phyloP scores from a whole-genome alignment of 2,888 invertebrate genomes.

The Pseudococcus longispinus region DNA sequence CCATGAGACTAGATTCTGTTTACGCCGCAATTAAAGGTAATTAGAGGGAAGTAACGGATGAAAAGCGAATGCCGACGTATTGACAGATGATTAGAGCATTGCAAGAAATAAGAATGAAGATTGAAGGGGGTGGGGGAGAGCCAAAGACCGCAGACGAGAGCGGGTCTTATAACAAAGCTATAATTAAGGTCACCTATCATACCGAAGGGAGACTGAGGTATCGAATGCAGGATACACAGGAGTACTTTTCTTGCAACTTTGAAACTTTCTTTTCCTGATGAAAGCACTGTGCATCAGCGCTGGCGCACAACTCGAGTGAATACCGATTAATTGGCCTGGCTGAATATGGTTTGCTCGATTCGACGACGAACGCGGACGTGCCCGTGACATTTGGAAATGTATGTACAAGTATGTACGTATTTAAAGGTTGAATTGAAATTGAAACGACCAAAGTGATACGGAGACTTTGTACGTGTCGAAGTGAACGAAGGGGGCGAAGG shows the following conservation, averaged over 20 bases:
- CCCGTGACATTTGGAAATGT: slow-evolving; percentile 15
- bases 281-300: not conserved
- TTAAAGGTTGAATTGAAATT: slow-evolving; percentile 17
- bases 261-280: not conserved
- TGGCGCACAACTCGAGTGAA: not conserved
- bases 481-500: not conserved
- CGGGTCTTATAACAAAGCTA: not conserved
- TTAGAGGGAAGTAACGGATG: slow-evolving; percentile 34
- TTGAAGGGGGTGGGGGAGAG: not conserved
- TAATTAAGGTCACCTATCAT: slow-evolving; percentile 30
- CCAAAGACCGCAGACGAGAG: not conserved
- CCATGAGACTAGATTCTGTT: not conserved
- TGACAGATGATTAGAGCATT: slow-evolving; percentile 3
- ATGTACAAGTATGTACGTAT: not conserved
- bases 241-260: not conserved
- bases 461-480: slow-evolving; percentile 11
- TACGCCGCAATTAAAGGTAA: slow-evolving; percentile 25
- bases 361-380: not conserved
- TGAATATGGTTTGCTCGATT: not conserved
- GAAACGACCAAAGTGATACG: not conserved
- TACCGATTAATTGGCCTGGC: not conserved
- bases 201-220: not conserved
- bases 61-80: slow-evolving; percentile 28
- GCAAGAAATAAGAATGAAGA: not conserved
- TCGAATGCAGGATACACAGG: not conserved